Conservation (phyloP, 2,113 vertebrate species). For the Cephalopterus ornatus region DNA sequence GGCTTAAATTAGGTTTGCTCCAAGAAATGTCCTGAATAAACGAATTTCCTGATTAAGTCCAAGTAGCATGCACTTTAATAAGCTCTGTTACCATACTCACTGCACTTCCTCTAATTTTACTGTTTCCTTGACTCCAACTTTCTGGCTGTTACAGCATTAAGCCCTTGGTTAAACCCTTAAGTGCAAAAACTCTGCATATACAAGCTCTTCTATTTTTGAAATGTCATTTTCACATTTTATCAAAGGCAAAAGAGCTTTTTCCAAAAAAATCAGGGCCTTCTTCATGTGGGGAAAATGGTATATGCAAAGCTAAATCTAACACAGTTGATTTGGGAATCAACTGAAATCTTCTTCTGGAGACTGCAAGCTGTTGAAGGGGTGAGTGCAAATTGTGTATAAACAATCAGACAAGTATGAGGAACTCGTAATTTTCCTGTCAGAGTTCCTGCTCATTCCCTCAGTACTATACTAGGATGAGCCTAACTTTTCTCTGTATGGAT, state of each 20-base stretch:
- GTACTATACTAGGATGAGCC: background rate
- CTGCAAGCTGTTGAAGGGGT: background rate
- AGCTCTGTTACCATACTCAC: background rate
- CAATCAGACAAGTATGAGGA: background rate
- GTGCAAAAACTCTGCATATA: background rate
- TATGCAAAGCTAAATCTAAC: background rate
- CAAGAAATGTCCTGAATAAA: conserved; percentile 43
- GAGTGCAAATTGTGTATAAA: background rate
- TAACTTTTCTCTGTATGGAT: background rate
- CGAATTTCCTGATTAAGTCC: conserved; percentile 29
- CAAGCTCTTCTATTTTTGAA: background rate
- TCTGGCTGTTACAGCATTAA: background rate
- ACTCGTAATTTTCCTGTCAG: background rate
- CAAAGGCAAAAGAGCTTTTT: background rate
- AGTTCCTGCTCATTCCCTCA: background rate
- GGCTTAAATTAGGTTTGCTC: conserved; percentile 52
- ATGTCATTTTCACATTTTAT: background rate
- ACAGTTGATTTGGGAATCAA: background rate
- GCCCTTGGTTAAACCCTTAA: background rate
- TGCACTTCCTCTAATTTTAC: background rate
- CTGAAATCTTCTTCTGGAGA: background rate
- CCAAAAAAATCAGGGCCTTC: background rate
- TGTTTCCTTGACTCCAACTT: background rate
- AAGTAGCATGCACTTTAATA: conserved; percentile 27
- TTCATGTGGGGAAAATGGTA: background rate